Evolutionary conservation across 2,888 invertebrate genomes (phyloP), one percentile per base, ranked within the genome.

Genomic region (Eupeodes latifasciatus): DNA sequence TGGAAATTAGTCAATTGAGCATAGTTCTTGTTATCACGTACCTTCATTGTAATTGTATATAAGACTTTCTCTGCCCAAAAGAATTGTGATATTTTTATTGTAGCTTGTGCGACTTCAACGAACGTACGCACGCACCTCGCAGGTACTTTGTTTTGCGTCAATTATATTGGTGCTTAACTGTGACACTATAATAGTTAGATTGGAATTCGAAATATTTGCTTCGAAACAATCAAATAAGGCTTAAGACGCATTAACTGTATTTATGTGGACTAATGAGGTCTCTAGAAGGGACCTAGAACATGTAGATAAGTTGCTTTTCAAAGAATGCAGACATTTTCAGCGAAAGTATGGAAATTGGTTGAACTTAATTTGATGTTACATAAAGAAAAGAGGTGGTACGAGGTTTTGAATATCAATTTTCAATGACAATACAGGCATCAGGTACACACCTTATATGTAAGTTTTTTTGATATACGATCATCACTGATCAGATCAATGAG

Each of bases 61-160:
- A n/a, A 57, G 55, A 74, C 88, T 88, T 88, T 88, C 88, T 88
- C 88, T 85, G 88, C 76, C 87, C 80, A 84, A 87, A 87, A 87
- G 87, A 87, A 87, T 67, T 59, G 84, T 67, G 82, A 71, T 59
- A 71, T 76, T 69, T 81, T 85, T 76, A 85, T 40, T n/a, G 59
- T 34, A 40, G n/a, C 36, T 59, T 53, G 57, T 66, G 55, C 66
- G 61, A 2, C 67, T 11, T 4, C 3, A n/a, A 51, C 49, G 34
- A 9, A 64, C 55, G 53, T 14, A 36, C 14, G 16, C 19, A 40
- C 55, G 36, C 16, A 47, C 71, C 14, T 1, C 12, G 34, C 4
- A n/a, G 0, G 5, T 9, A 67, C 36, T 55, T 69, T 40, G 40
- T 44, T 69, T 19, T 14, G 14, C 55, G 7, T 12, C 19, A 12